These are phyloP conservation scores for Drosophila dives DNA, from an alignment of 2,888 invertebrate species.

Conservation along the genomic window DNA sequence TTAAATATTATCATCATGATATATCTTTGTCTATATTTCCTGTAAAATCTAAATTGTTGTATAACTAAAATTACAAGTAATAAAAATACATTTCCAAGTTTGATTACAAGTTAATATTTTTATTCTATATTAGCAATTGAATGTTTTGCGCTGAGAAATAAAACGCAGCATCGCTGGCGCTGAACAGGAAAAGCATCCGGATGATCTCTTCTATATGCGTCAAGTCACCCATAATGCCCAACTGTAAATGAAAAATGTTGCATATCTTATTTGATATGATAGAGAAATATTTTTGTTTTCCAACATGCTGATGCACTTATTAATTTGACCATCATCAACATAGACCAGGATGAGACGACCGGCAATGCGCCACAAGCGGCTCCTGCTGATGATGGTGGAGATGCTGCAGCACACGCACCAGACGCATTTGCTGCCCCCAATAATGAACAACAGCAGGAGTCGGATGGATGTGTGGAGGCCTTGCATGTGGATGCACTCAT, in stretches of 20 bases:
- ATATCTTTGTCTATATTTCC: too few relatives aligned
- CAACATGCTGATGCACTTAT: not conserved
- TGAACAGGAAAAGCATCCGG: slow-evolving; percentile 88
- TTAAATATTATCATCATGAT: too few relatives aligned
- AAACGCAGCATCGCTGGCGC: slow-evolving; percentile 86
- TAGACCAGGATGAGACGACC: slow-evolving; percentile 83
- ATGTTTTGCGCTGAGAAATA: slow-evolving; percentile 88
- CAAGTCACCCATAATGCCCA: slow-evolving; percentile 96
- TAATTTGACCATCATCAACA: slow-evolving; percentile 79
- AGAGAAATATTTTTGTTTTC: too few relatives aligned
- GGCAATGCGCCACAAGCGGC: slow-evolving; percentile 55
- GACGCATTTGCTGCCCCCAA: not conserved
- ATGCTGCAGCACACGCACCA: slow-evolving; percentile 29
- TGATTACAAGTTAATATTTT: too few relatives aligned
- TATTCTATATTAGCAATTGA: too few relatives aligned
- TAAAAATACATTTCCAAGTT: too few relatives aligned
- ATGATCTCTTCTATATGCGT: slow-evolving; percentile 93
- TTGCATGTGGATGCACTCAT: slow-evolving; percentile 92
- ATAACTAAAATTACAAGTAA: too few relatives aligned
- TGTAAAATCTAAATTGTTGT: too few relatives aligned
- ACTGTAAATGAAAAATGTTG: too few relatives aligned
- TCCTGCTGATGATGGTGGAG: slow-evolving; percentile 6
- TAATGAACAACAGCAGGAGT: slow-evolving; percentile 4
- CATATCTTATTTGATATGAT: too few relatives aligned
- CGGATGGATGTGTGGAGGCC: slow-evolving; percentile 87